Percentiles rank a stretch among this genome's conserved stretches.
Evolutionary conservation across 35 echinoderm and acorn worm genomes (phyloP).

Genomic region (Hemicentrotus pulcherrimus): DNA sequence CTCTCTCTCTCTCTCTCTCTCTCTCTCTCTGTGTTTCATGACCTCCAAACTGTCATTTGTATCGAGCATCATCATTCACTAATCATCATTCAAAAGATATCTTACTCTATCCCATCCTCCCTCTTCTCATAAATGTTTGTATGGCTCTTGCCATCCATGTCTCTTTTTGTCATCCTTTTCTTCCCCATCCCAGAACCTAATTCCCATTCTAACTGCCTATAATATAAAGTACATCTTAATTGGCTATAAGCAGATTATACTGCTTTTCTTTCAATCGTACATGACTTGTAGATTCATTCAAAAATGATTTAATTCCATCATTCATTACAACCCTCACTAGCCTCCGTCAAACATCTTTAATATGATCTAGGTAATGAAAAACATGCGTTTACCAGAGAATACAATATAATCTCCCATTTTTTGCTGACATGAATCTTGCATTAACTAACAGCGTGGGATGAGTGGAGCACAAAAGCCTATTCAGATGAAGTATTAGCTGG

Average conservation of each 20-base stretch:
- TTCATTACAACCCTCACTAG: neutral
- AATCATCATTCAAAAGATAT: neutral
- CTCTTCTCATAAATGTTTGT: too few species aligned
- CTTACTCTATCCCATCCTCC: neutral
- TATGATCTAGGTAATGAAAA: neutral
- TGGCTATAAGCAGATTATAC: neutral
- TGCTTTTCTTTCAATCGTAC: neutral
- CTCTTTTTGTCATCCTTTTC: too few species aligned
- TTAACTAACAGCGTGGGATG: neutral
- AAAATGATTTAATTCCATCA: neutral
- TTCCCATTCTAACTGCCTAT: neutral
- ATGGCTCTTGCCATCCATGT: too few species aligned
- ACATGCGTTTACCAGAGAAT: neutral
- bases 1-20: neutral
- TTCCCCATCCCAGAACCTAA: neutral
- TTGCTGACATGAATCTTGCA: neutral
- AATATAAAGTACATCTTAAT: neutral
- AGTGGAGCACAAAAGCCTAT: neutral
- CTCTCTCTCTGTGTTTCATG: neutral
- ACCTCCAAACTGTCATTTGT: neutral
- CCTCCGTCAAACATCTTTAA: neutral
- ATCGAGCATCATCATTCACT: neutral
- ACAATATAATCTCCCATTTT: neutral
- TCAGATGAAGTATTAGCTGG: neutral
- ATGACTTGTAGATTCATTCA: neutral